Evolutionary conservation across 2,888 invertebrate species (phyloP).

Genomic region (Bhutanitis thaidina): DNA sequence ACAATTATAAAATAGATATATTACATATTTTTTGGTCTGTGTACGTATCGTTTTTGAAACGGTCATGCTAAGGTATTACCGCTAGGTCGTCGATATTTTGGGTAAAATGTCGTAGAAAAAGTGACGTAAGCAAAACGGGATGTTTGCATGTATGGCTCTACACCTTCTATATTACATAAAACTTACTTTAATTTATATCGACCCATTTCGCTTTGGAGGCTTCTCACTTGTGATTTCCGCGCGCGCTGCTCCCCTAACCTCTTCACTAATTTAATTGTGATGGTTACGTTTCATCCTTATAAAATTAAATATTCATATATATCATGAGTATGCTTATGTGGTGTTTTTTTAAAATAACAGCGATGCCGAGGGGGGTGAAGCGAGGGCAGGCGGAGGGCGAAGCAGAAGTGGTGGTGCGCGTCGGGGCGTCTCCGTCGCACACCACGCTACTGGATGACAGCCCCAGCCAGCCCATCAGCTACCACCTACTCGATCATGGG

Average conservation of each 20-base stretch:
- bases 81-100: slow-evolving; percentile 67
- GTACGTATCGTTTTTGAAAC: slow-evolving; percentile 43
- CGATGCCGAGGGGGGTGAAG: slow-evolving; percentile 82
- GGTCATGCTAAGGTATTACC: slow-evolving; percentile 59
- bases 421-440: slow-evolving; percentile 77
- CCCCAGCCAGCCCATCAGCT: slow-evolving; percentile 81
- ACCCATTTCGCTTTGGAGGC: slow-evolving; percentile 70
- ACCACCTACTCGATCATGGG: slow-evolving; percentile 91
- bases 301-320: slow-evolving; percentile 16
- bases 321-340: slow-evolving; percentile 25
- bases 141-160: slow-evolving; percentile 46
- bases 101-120: slow-evolving; percentile 62
- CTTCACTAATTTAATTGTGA: slow-evolving; percentile 73
- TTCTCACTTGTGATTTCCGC: slow-evolving; percentile 68
- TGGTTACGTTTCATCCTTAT: slow-evolving; percentile 41
- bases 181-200: slow-evolving; percentile 55
- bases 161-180: slow-evolving; percentile 46
- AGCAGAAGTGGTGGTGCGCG: slow-evolving; percentile 72
- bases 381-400: slow-evolving; percentile 78
- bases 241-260: slow-evolving; percentile 78
- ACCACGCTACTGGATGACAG: slow-evolving; percentile 73
- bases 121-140: slow-evolving; percentile 68
- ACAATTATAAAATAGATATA: slow-evolving; percentile 40
- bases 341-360: slow-evolving; percentile 44
- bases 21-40: slow-evolving; percentile 40